Conservation (phyloP, 1,140 invertebrate species). For the Dendrolimus punctatus region DNA sequence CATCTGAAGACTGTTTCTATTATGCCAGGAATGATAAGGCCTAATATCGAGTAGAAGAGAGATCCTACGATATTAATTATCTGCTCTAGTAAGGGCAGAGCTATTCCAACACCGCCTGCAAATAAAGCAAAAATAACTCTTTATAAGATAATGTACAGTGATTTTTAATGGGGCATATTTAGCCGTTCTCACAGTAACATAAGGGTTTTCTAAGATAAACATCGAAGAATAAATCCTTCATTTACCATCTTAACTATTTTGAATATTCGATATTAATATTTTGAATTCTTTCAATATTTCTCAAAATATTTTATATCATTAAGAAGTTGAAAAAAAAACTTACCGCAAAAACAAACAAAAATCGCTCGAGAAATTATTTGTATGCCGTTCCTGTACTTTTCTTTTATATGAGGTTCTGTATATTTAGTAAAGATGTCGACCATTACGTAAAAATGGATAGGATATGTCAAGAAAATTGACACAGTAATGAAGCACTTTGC, state of each 20-base stretch:
- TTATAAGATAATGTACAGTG: background rate
- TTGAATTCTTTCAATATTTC: no score
- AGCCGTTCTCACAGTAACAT: no score
- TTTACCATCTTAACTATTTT: no score
- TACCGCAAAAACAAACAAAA: slow-evolving; percentile 68
- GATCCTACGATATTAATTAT: slow-evolving; percentile 94
- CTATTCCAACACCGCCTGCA: slow-evolving; percentile 81
- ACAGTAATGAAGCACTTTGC: slow-evolving; percentile 89
- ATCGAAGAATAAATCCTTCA: no score
- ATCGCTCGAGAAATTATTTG: slow-evolving; percentile 77
- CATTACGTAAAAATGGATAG: slow-evolving; percentile 94
- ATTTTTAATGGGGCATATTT: no score
- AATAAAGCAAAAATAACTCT: slow-evolving; percentile 4
- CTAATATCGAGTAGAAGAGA: slow-evolving; percentile 87
- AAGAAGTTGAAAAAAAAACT: slow-evolving; percentile 11
- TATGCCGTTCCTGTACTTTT: slow-evolving; percentile 72
- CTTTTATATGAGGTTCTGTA: slow-evolving; percentile 63
- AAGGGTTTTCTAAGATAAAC: no score
- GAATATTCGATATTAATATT: no score
- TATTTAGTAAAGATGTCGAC: slow-evolving; percentile 80
- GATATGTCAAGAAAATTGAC: slow-evolving; percentile 91
- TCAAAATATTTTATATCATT: no score
- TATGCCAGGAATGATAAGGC: slow-evolving; percentile 87
- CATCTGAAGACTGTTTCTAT: slow-evolving; percentile 83
- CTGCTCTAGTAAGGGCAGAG: slow-evolving; percentile 86